Conservation (phyloP, 2,113 vertebrate genomes). For the Lonchura striata region DNA sequence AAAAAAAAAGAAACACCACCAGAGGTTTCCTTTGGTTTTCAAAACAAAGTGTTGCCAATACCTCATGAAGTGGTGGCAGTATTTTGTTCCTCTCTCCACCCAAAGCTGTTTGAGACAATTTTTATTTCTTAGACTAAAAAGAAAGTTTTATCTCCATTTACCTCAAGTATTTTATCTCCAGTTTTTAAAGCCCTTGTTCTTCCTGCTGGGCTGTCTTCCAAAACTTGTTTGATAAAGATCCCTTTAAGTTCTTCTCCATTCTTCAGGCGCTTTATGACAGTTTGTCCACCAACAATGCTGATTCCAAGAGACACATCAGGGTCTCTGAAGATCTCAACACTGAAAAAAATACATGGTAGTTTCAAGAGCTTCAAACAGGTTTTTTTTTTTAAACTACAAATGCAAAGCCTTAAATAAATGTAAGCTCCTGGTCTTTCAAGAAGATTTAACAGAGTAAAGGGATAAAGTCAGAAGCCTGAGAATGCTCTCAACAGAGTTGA, state of each 20-base stretch:
- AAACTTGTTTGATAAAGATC: conserved; percentile 97
- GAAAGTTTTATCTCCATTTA: conserved; percentile 61
- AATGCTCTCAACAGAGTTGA: background rate
- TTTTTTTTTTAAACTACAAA: background rate
- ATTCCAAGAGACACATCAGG: conserved; percentile 88
- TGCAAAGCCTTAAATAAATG: background rate
- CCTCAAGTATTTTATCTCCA: conserved; percentile 98
- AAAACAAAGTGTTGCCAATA: background rate
- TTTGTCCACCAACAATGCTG: conserved; percentile 95
- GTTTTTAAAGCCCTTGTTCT: conserved; percentile 86
- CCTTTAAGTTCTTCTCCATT: conserved; percentile 97
- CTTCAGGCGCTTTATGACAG: conserved; percentile 91
- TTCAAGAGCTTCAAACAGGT: conserved; percentile 18
- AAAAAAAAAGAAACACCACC: background rate
- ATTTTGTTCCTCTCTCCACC: background rate
- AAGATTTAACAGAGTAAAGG: background rate
- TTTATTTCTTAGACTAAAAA: background rate
- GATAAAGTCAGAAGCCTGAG: background rate
- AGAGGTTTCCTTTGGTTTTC: background rate
- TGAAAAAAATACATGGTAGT: conserved; percentile 28
- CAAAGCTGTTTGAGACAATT: background rate
- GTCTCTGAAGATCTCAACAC: conserved; percentile 89
- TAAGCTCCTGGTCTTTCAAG: conserved; percentile 17
- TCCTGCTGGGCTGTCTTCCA: conserved; percentile 88
- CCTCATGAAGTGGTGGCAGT: background rate